Evolutionary conservation across 2,113 vertebrate genomes (phyloP).

Genomic region (Gorsachius goisagi): DNA sequence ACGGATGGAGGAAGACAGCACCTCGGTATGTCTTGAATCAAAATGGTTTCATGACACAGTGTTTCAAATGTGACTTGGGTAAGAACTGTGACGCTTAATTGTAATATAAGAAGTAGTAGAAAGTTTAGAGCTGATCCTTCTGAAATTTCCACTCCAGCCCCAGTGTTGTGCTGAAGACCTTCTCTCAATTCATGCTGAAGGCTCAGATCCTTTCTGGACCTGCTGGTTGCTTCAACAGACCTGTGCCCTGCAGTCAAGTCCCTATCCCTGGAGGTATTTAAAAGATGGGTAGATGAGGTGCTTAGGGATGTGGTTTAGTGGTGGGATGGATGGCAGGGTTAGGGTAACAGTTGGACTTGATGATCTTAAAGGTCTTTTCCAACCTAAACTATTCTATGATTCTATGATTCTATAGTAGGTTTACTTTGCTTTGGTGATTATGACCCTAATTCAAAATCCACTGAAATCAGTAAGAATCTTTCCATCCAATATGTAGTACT

Average conservation of each 20-base stretch:
- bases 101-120: not conserved
- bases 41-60: not conserved
- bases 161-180: not conserved
- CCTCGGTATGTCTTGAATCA: not conserved
- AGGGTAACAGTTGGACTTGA: too few species aligned
- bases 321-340: too few species aligned
- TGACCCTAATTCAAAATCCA: not conserved
- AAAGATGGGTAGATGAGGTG: too few species aligned
- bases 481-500: accelerated
- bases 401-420: not conserved
- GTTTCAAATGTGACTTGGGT: not conserved
- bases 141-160: not conserved
- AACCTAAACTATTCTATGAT: too few species aligned
- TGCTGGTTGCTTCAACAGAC: not conserved
- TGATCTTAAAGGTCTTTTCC: too few species aligned
- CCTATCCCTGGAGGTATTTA: too few species aligned
- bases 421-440: not conserved
- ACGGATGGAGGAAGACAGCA: not conserved
- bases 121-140: not conserved
- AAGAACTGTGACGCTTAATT: not conserved
- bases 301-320: too few species aligned
- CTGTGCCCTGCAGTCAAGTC: not conserved
- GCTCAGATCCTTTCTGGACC: not conserved
- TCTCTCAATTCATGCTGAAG: not conserved
- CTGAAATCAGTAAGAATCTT: not conserved